Evolutionary conservation across 2,888 invertebrate species (phyloP).

Genomic region (Cheilosia grossa): DNA sequence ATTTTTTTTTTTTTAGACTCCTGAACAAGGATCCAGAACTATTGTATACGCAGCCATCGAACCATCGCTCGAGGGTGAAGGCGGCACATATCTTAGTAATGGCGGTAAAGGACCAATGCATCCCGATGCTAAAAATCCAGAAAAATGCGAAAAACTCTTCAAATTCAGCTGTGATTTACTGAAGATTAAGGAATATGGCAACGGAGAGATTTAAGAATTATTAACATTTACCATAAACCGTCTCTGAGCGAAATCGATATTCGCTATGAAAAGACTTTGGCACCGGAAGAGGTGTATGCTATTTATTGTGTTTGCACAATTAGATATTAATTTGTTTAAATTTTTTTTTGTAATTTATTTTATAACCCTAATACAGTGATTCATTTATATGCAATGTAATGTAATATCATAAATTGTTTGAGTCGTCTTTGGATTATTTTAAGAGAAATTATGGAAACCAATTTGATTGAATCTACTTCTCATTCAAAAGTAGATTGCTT

Average conservation of each 20-base stretch:
- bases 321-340: conserved; percentile 37
- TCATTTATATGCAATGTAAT: conserved; percentile 23
- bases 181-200: conserved; percentile 84
- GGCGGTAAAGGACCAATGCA: conserved; percentile 86
- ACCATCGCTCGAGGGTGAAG: conserved; percentile 88
- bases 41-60: conserved; percentile 91
- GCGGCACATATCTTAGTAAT: conserved; percentile 93
- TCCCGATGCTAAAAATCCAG: conserved; percentile 85
- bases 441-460: too few species aligned
- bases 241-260: conserved; percentile 28
- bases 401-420: neutral
- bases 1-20: conserved; percentile 85
- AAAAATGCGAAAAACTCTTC: conserved; percentile 88
- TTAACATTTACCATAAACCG: neutral
- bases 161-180: conserved; percentile 87
- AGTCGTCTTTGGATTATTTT: neutral
- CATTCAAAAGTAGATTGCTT: too few species aligned
- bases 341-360: conserved; percentile 66
- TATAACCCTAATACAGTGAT: conserved; percentile 39
- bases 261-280: conserved; percentile 52
- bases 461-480: too few species aligned
- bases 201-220: conserved; percentile 70
- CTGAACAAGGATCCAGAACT: conserved; percentile 91
- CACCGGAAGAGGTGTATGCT: conserved; percentile 45
- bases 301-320: conserved; percentile 40